Percentiles rank a stretch among this genome's conserved stretches.
Evolutionary conservation across 2,888 invertebrate species (phyloP).

Genomic region (Alentia gelatinosa): DNA sequence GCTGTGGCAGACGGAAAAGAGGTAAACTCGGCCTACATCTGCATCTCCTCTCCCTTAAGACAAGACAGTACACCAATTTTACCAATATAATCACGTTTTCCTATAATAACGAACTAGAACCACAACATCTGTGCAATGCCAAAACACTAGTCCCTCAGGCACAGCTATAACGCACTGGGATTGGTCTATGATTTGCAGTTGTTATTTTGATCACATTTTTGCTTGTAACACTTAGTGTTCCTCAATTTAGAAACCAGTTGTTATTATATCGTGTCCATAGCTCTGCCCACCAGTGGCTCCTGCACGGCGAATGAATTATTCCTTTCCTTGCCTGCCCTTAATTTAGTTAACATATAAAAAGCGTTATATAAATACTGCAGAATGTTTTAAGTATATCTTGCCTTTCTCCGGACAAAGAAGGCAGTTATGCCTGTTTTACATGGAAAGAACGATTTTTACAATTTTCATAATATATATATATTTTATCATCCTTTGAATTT

Average conservation of each 20-base stretch:
- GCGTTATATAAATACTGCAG: neutral
- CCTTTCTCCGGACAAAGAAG: too few relatives aligned
- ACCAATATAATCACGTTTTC: neutral
- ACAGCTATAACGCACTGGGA: neutral
- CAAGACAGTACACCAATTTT: neutral
- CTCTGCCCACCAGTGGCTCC: neutral
- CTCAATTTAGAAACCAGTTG: neutral
- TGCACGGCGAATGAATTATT: neutral
- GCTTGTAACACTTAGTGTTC: neutral
- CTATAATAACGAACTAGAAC: neutral
- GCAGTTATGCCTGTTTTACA: too few relatives aligned
- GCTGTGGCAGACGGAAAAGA: constrained; percentile 28
- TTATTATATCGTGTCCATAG: neutral
- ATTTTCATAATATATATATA: too few relatives aligned
- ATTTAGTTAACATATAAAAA: neutral
- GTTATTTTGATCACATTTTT: neutral
- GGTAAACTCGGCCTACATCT: constrained; percentile 48
- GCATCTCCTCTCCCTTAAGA: constrained; percentile 18
- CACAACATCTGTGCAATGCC: neutral
- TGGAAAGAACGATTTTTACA: too few relatives aligned
- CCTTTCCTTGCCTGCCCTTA: neutral
- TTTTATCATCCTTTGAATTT: too few relatives aligned
- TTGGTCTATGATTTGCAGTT: neutral
- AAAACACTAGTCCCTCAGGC: neutral
- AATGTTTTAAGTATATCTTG: neutral